Conservation (phyloP, 1,140 invertebrate species). For the Temnothorax longispinosus region DNA sequence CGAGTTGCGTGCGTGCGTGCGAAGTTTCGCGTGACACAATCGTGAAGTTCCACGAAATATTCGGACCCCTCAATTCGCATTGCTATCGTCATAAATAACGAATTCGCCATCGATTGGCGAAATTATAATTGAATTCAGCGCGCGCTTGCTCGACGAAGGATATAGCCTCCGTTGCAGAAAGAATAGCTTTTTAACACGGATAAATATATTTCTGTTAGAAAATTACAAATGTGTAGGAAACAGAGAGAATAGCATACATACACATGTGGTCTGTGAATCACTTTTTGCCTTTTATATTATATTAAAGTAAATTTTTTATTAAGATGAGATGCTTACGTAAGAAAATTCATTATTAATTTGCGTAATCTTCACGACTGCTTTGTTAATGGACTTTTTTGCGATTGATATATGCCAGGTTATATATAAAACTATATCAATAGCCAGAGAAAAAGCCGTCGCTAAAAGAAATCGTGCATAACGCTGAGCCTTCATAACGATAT, state of each 20-base stretch:
- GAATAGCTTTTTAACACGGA: neutral
- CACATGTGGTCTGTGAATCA: neutral
- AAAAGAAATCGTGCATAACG: neutral
- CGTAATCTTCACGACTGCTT: neutral
- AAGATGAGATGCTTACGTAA: neutral
- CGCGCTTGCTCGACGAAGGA: neutral
- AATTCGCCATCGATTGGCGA: conserved; percentile 25
- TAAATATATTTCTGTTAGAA: neutral
- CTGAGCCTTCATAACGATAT: neutral
- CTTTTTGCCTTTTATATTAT: neutral
- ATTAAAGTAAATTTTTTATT: neutral
- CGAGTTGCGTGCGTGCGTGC: conserved; percentile 19
- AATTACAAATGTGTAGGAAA: neutral
- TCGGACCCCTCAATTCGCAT: neutral
- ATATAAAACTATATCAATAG: neutral
- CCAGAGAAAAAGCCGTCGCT: neutral
- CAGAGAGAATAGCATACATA: neutral
- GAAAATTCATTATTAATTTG: neutral
- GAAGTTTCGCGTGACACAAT: conserved; percentile 11
- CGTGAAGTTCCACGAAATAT: conserved; percentile 12
- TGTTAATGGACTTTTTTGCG: neutral
- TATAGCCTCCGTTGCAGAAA: neutral
- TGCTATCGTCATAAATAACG: conserved; percentile 17
- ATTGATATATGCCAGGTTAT: conserved; percentile 6
- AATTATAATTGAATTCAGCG: neutral